These are phyloP conservation scores for Drosophila mimetica DNA, from an alignment of 2,888 invertebrate genomes.

Conservation along the genomic window DNA sequence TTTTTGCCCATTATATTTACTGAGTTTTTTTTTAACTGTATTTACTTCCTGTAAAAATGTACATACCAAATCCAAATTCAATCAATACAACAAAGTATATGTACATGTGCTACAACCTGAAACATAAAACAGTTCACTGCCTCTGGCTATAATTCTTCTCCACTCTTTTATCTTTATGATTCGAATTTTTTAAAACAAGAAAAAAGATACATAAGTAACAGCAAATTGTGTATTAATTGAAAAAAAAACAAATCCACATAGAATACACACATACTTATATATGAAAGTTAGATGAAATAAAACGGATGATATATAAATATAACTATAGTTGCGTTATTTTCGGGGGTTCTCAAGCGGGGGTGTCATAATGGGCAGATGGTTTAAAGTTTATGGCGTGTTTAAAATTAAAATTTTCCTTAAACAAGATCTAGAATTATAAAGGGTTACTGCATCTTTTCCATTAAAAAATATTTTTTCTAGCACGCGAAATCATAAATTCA, in stretches of 20 bases:
- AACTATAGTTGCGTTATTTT: neutral
- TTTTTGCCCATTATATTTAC: constrained; percentile 24
- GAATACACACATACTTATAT: constrained; percentile 35
- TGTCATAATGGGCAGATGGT: no score
- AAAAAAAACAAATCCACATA: constrained; percentile 14
- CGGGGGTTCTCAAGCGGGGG: no score
- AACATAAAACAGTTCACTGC: constrained; percentile 17
- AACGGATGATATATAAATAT: constrained; percentile 32
- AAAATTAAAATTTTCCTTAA: no score
- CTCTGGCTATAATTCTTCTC: constrained; percentile 5
- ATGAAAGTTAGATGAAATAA: constrained; percentile 42
- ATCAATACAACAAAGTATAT: constrained; percentile 13
- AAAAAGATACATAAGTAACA: constrained; percentile 13
- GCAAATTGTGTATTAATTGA: constrained; percentile 25
- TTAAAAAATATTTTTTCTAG: no score
- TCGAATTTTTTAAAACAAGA: neutral
- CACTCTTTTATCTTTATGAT: constrained; percentile 2
- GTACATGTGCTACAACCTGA: neutral
- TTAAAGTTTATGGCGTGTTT: no score
- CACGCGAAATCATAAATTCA: no score
- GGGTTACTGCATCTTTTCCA: no score
- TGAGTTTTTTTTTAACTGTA: constrained; percentile 9
- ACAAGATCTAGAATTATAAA: no score
- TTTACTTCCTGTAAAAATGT: constrained; percentile 20
- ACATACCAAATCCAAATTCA: constrained; percentile 22